Evolutionary conservation across 2,113 vertebrate species (phyloP).

Genomic region (Anthoscopus minutus): DNA sequence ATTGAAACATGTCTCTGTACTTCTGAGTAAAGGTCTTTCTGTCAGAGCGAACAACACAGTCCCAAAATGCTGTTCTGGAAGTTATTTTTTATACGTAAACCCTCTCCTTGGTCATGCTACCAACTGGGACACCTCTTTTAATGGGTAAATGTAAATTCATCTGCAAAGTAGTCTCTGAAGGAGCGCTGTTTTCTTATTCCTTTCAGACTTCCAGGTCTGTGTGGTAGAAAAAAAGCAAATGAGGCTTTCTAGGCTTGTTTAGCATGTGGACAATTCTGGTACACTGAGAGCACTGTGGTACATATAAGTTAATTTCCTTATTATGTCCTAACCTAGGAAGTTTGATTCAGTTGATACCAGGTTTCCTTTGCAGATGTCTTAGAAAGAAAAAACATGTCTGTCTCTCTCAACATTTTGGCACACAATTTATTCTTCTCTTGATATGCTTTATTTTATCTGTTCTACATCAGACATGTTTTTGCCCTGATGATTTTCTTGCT

Average conservation of each 20-base stretch:
- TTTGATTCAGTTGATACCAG: not conserved
- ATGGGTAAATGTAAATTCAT: not conserved
- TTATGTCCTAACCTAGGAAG: not conserved
- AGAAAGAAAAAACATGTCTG: not conserved
- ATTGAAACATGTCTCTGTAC: not conserved
- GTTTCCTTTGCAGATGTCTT: not conserved
- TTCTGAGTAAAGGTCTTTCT: not conserved
- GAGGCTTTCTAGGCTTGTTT: not conserved
- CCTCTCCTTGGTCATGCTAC: not conserved
- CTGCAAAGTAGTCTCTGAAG: not conserved
- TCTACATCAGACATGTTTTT: not conserved
- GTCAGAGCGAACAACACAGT: not conserved
- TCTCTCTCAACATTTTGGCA: not conserved
- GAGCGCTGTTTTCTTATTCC: not conserved
- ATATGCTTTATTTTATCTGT: not conserved
- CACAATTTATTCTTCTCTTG: not conserved
- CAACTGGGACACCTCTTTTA: not conserved
- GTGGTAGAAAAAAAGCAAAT: not conserved
- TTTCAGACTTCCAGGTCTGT: not conserved
- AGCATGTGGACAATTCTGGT: not conserved
- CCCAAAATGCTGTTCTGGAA: fast-evolving
- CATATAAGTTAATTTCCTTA: not conserved
- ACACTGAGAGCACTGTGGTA: not conserved
- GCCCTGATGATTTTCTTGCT: not conserved
- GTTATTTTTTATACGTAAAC: not conserved